These are phyloP conservation scores for Lampris incognitus DNA, from an alignment of 2,113 vertebrate species.

Conservation along the genomic window DNA sequence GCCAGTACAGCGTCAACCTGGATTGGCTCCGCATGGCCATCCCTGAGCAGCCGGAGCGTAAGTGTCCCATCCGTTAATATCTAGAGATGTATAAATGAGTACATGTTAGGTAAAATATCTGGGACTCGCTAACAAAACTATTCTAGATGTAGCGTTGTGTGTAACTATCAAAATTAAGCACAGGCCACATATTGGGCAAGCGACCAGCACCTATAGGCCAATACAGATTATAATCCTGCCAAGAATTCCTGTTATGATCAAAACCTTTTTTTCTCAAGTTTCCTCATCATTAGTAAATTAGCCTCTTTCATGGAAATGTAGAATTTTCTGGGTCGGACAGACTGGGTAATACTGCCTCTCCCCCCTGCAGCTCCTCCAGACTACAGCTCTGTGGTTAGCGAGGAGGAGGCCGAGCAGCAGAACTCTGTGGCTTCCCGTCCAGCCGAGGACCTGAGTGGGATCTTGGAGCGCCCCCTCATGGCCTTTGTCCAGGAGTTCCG, in stretches of 20 bases:
- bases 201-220: no score
- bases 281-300: constrained; percentile 42
- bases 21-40: constrained; percentile 89
- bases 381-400: constrained; percentile 88
- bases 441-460: constrained; percentile 73
- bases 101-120: no score
- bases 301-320: constrained; percentile 31
- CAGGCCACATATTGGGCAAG: no score
- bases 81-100: no score
- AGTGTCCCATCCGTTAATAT: constrained; percentile 56
- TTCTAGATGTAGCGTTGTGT: no score
- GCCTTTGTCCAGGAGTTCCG: constrained; percentile 94
- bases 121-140: no score
- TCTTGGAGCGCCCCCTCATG: constrained; percentile 87
- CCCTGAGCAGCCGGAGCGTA: constrained; percentile 90
- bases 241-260: no score
- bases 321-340: constrained; percentile 21
- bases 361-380: constrained; percentile 89
- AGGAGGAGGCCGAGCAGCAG: constrained; percentile 73
- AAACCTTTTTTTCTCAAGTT: background rate
- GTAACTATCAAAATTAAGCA: no score
- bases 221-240: no score
- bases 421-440: constrained; percentile 52
- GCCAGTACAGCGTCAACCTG: constrained; percentile 89
- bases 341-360: constrained; percentile 29